Percentiles rank a stretch among this genome's conserved stretches.
phyloP scores from a whole-genome alignment of 2,888 invertebrate genomes.

The Caradrina clavipalpis region DNA sequence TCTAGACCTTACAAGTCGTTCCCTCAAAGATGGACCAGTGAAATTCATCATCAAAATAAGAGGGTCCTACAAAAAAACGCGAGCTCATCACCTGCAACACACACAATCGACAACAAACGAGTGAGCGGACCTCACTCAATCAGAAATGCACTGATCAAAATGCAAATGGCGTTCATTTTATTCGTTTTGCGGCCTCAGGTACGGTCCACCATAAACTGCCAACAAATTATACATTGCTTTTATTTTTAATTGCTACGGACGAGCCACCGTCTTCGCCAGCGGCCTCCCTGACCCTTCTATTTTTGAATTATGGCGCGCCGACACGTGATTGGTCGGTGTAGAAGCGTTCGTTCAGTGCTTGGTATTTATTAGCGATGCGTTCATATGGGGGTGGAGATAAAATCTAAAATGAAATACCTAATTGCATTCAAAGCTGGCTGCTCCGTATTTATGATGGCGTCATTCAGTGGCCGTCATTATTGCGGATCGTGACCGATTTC shows the following conservation, averaged over 20 bases:
- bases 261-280: constrained; percentile 88
- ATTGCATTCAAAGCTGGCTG: constrained; percentile 60
- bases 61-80: background rate
- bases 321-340: constrained; percentile 85
- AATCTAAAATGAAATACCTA: constrained; percentile 72
- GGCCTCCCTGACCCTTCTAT: constrained; percentile 83
- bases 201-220: constrained; percentile 84
- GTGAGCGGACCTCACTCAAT: constrained; percentile 81
- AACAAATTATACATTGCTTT: constrained; percentile 89
- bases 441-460: constrained; percentile 56
- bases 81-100: constrained; percentile 27
- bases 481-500: constrained; percentile 53
- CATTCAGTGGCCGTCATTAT: constrained; percentile 56
- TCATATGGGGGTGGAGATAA: constrained; percentile 72
- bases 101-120: constrained; percentile 44
- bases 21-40: too few relatives aligned
- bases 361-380: constrained; percentile 71
- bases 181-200: constrained; percentile 79
- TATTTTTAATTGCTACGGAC: constrained; percentile 89
- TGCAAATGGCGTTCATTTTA: constrained; percentile 79
- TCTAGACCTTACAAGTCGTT: too few relatives aligned
- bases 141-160: constrained; percentile 86
- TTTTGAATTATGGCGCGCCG: constrained; percentile 87
- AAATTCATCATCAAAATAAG: constrained; percentile 7
- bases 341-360: constrained; percentile 66